Base-by-base conservation (phyloP, 2,888 invertebrate genomes). In the Trypoxylon attenuatum region DNA sequence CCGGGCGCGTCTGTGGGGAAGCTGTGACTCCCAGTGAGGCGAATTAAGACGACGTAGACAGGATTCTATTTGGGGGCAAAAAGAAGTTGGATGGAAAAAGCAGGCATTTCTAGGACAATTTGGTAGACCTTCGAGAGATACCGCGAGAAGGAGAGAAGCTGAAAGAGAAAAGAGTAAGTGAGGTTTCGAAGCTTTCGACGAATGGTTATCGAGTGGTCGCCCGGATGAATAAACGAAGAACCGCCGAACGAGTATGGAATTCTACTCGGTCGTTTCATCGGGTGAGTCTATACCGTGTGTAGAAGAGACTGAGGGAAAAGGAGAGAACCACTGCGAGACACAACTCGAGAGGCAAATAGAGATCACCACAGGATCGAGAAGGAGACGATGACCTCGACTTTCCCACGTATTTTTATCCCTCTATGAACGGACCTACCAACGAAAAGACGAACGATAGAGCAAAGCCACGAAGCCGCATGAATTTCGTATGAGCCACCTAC, bases 221-320 rank as follows among this genome's bases (percentile, higher is more conserved):
- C 8, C 29, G 39, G 57, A 70, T 47, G 69, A 69, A 69, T 69
- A 52, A 63, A 63, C 58, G 69, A 59, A 59, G 49, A 33, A 57
- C 52, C 45, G 47, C 41, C 41, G 27, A 22, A 29, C 25, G 18
- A 41, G 41, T 13, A 22, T 39, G n/a, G 38, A 54, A 43, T 23
- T 50, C 64, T 52, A 55, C 41, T 56, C 42, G 42, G 55, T 27
- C 53, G 56, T 60, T 54, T 54, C 45, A 67, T 67, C 47, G 56
- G 62, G 55, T 29, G 25, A 23, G 21, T 33, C 49, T 42, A 25
- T 1, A 10, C 33, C 8, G 10, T 10, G 10, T 13, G 10, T 10
- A 10, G 1, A 33, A n/a, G 13, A 10, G n/a, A 33, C 33, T 51
- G 55, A n/a, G n/a, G n/a, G n/a, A n/a, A n/a, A n/a, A n/a, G n/a